phyloP scores from a whole-genome alignment of 2,888 invertebrate genomes.

The Archips xylosteana region DNA sequence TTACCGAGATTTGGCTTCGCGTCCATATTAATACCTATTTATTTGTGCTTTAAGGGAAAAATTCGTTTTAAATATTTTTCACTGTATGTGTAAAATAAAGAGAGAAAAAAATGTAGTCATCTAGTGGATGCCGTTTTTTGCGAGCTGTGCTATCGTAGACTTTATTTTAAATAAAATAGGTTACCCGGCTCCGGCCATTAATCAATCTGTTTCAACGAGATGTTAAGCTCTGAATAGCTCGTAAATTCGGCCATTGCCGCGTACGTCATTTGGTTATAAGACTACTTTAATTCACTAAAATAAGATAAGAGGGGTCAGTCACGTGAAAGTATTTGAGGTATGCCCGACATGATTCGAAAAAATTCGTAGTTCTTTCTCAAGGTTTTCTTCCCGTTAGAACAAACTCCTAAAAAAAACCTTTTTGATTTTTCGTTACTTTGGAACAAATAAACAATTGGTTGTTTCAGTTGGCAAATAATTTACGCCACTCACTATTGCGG shows the following conservation, averaged over 20 bases:
- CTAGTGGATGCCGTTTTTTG: not conserved
- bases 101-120: not conserved
- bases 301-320: not conserved
- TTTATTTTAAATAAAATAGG: slow-evolving; percentile 40
- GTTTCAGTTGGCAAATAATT: too few species aligned
- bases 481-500: too few species aligned
- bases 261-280: slow-evolving; percentile 23
- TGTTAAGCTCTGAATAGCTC: slow-evolving; percentile 38
- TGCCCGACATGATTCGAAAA: too few species aligned
- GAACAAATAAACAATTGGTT: too few species aligned
- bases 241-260: slow-evolving; percentile 39
- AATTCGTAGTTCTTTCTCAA: too few species aligned
- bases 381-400: too few species aligned
- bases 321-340: too few species aligned
- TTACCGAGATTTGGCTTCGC: too few species aligned
- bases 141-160: slow-evolving; percentile 15
- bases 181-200: slow-evolving; percentile 36
- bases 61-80: not conserved
- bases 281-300: slow-evolving; percentile 20
- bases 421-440: too few species aligned
- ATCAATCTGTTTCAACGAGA: slow-evolving; percentile 42
- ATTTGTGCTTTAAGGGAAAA: not conserved
- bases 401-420: too few species aligned
- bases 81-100: not conserved
- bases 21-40: too few species aligned